Percentiles rank a stretch among this genome's conserved stretches.
Evolutionary conservation across 2,888 invertebrate genomes (phyloP).

Genomic region (Rapana venosa): DNA sequence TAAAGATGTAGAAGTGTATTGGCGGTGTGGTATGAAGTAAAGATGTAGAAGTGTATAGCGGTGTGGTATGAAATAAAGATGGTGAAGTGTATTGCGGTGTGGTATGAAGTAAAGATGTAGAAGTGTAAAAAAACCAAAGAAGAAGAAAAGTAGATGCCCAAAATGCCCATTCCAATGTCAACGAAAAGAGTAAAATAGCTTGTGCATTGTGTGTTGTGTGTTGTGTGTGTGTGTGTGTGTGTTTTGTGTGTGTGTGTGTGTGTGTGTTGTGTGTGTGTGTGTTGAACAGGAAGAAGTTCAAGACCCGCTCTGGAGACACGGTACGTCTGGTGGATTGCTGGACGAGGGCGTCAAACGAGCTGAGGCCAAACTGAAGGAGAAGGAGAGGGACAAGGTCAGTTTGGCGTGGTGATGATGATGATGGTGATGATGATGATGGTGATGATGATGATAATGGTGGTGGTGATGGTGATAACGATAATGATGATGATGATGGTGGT

Average conservation of each 20-base stretch:
- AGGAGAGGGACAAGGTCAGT: conserved; percentile 86
- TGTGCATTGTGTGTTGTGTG: too few species aligned
- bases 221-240: background rate
- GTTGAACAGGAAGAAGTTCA: conserved; percentile 91
- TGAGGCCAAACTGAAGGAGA: conserved; percentile 90
- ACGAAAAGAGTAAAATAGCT: too few species aligned
- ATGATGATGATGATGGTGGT: background rate
- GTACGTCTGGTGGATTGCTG: conserved; percentile 91
- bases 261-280: conserved; percentile 9
- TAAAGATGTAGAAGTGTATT: too few species aligned
- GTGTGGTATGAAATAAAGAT: too few species aligned
- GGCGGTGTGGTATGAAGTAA: too few species aligned
- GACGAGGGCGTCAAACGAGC: conserved; percentile 92
- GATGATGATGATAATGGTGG: background rate
- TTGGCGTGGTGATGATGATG: background rate
- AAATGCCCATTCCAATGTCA: too few species aligned
- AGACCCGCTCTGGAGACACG: conserved; percentile 97
- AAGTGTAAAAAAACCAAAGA: too few species aligned
- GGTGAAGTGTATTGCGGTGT: too few species aligned
- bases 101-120: too few species aligned
- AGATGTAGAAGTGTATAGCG: too few species aligned
- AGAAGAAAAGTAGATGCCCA: too few species aligned
- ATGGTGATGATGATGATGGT: too few species aligned
- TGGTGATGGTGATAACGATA: background rate
- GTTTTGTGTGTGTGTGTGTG: background rate